Percentiles rank a stretch among this genome's conserved stretches.
Conservation (phyloP, 2,888 invertebrate genomes). For the Enchytraeus crypticus region DNA sequence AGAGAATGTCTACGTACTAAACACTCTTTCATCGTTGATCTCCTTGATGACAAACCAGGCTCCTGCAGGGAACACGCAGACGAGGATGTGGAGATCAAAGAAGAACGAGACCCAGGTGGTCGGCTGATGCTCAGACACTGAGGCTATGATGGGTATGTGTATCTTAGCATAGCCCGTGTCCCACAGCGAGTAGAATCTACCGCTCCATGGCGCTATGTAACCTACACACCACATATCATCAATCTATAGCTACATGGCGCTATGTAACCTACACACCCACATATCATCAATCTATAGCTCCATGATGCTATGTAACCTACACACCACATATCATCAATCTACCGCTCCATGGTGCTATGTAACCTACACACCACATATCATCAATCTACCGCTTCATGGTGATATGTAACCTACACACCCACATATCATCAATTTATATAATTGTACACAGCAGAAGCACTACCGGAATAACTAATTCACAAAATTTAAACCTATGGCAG, state of each 20-base stretch:
- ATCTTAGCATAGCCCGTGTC: constrained; percentile 99
- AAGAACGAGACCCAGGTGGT: constrained; percentile 86
- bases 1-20: constrained; percentile 62
- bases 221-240: no score
- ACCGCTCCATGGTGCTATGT: constrained; percentile 93
- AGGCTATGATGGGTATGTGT: constrained; percentile 97
- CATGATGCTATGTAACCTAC: constrained; percentile 89
- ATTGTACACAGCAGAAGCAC: no score
- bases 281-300: no score
- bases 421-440: no score
- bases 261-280: no score
- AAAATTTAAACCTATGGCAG: no score
- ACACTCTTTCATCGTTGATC: constrained; percentile 91
- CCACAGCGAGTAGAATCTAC: constrained; percentile 96
- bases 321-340: no score
- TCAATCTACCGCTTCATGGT: neutral
- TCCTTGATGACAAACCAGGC: constrained; percentile 97
- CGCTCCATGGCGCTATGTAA: constrained; percentile 91
- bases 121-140: constrained; percentile 98
- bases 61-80: constrained; percentile 94
- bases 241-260: neutral
- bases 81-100: constrained; percentile 93
- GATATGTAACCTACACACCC: no score
- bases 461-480: no score
- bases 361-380: no score